Base-by-base conservation (phyloP, 1,140 invertebrate species). In the Ooceraea biroi region DNA sequence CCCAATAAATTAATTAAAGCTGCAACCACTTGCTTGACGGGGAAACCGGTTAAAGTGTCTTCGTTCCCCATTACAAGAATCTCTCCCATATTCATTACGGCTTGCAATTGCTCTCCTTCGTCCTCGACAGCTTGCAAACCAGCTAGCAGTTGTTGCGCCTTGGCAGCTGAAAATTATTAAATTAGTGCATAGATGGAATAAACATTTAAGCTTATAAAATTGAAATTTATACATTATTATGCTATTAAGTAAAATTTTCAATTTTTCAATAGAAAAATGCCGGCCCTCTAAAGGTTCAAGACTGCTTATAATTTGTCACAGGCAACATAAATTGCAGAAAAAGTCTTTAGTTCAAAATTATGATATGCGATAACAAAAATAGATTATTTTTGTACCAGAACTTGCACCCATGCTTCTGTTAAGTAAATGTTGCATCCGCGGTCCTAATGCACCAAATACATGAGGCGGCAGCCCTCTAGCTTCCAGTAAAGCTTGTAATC, bases 11-110 rank as follows among this genome's bases (percentile, higher is more conserved):
- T 97, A 57, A 98, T 98, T 2, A 99, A 96, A 2, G 98, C 98
- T 12, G 99, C 98, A 14, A 99, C 98, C 14, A 99, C 98, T 94
- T 99, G 98, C 90, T 99, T 98, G 0, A 99, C 98, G 0, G 99
- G 99, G 94, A 99, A 99, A 25, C 99, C 99, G 36, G 98, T 98
- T 12, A 99, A 95, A 0, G 98, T 99, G 92, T 99, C 99, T 95
- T 99, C 99, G 94, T 99, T 99, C 69, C 99, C 99, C 98, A 99
- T 99, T 1, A 99, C 98, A 44, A 99, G 95, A 92, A 99, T 96
- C 95, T 99, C 98, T 91, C 99, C 99, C 98, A 99, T 99, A 95
- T 99, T 99, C 83, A 99, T 99, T 4, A 98, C 98, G 2, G 99
- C 98, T 92, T 99, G 98, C 66, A 99, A 94, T 93, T 99, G 99